Evolutionary conservation across 2,797 vertebrate genomes (phyloP), one percentile per base, ranked within the genome.

Genomic region (Pseudopleuronectes americanus): DNA sequence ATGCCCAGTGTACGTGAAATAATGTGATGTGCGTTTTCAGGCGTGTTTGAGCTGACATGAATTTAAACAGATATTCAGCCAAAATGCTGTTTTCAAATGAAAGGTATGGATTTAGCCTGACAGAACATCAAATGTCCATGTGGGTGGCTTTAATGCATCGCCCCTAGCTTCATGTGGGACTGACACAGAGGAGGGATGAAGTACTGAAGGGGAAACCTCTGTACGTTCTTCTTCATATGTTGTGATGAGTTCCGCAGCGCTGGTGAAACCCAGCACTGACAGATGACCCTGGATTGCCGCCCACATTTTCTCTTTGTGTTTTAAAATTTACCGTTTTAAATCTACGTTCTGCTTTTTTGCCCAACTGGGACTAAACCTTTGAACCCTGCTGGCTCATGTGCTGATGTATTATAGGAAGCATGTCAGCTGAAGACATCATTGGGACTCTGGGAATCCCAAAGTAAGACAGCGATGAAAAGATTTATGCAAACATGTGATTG

Each of bases 181-280:
- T 53, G 66, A 64, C 54, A n/a, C 19, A 31, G 63, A 79, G 55
- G 60, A 57, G 64, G 23, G 57, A 60, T 43, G 71, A 70, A 74
- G 70, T 38, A 56, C 66, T 56, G 56, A 64, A 74, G 58, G 67
- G 76, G 80, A 83, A 66, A 45, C 66, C 38, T 69, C 52, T 81
- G 82, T 71, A 33, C 33, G 12, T 71, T 64, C 53, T 53, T 73
- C 52, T 71, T 36, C 55, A 77, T 77, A 74, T 49, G 16, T 47
- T 22, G 45, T 83, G 84, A 89, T 76, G 74, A 80, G 80, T 85
- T 83, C 61, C 88, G 82, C 85, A 82, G 79, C 3, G 43, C 48
- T 4, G 62, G 79, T 88, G 86, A 89, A 89, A 79, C 77, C 84
- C 81, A 47, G 60, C 68, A 56, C 28, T 84, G 71, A 79, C 67